Base-by-base conservation (phyloP, 2,888 invertebrate genomes). In the Xestia rhomboidea region DNA sequence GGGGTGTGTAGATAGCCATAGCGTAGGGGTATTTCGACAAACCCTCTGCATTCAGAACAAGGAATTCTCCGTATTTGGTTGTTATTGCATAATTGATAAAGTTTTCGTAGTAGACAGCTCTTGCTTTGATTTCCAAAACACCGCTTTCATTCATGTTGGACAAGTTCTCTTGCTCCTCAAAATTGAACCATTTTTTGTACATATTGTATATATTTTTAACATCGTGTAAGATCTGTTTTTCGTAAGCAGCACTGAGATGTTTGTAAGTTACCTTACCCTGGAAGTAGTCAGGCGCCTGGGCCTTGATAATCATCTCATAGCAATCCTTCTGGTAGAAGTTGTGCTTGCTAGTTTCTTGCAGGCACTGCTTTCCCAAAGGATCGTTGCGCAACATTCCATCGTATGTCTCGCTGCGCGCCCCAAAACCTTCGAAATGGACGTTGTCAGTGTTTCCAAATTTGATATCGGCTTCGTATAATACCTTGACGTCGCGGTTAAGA, bases 301-400 rank as follows among this genome's bases (percentile, higher is more conserved):
- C 97, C 79, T 94, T 92, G 34, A 96, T 90, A 18, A 97, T 97
- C 88, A 97, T 95, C 82, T 97, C 95, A 76, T 97, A 97, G 91
- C 98, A 98, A 77, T 97, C 96, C 10, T 95, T 93, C 73, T 97
- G 96, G 90, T 97, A 97, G 84, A 96, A 93, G 91, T 98, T 97
- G 54, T 97, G 97, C 70, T 96, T 88, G 79, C 96, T 91, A 89
- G 97, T 97, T 88, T 97, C 95, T 77, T 95, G 89, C 57, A 94
- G 86, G 91, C 97, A 97, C 87, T 96, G 93, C 76, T 97, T 94
- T 67, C 96, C 96, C 73, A 94, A 87, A 1, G 95, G 95, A 57
- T 93, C 93, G n/a, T 96, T 92, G 69, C 94, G 92, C 5, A 98
- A 92, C 79, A 94, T 94, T 79, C 97, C 93, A 57, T 94, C 94